phyloP scores from a whole-genome alignment of 1,140 invertebrate genomes.

The Onthophagus taurus region DNA sequence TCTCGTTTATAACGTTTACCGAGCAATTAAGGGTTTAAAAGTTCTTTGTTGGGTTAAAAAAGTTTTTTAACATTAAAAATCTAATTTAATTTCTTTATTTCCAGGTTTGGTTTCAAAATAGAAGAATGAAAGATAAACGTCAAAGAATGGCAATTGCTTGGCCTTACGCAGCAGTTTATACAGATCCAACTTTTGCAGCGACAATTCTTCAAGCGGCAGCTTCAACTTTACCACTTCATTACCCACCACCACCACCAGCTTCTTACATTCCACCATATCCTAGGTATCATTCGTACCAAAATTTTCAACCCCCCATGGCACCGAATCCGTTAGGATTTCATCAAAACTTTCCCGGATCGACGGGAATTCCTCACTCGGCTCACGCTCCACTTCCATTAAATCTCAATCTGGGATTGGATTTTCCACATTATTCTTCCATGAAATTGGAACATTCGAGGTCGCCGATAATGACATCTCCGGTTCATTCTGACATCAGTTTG shows the following conservation, averaged over 20 bases:
- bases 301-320: constrained; percentile 26
- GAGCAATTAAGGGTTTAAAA: not conserved
- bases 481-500: constrained; percentile 29
- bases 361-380: constrained; percentile 17
- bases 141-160: constrained; percentile 87
- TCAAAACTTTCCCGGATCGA: constrained; percentile 16
- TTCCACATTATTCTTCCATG: constrained; percentile 20
- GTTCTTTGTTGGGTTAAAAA: no score
- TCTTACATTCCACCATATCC: constrained; percentile 39
- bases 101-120: constrained; percentile 98
- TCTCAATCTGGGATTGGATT: constrained; percentile 31
- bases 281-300: constrained; percentile 40
- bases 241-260: constrained; percentile 40
- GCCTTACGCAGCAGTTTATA: constrained; percentile 89
- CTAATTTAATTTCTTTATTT: constrained; percentile 33
- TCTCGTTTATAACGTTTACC: not conserved
- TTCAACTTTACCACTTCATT: constrained; percentile 41
- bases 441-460: constrained; percentile 18
- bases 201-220: constrained; percentile 84
- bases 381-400: constrained; percentile 21
- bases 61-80: no score
- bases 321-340: constrained; percentile 23
- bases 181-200: constrained; percentile 83
- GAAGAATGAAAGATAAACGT: constrained; percentile 98
- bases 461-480: constrained; percentile 27